Evolutionary conservation across 2,797 vertebrate species (phyloP), one percentile per base, ranked within the genome.

Genomic region (Tokudaia muenninki): DNA sequence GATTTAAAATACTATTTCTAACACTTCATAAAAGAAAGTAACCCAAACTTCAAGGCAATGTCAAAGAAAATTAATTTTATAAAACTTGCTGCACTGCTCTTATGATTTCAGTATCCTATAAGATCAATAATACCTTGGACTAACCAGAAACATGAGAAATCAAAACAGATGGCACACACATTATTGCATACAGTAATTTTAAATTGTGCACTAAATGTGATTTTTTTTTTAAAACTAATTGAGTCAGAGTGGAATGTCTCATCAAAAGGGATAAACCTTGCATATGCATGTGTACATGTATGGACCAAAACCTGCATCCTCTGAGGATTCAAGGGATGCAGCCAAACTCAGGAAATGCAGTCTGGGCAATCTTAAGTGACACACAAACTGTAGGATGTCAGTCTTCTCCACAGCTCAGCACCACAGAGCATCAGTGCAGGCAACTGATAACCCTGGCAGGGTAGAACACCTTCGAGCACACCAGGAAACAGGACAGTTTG

Each of bases 401-500:
- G 10, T 19, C 34, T 70, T 6, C 0, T 31, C 8, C 26, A 6
- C 12, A 44, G 34, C 37, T 74, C 24, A 41, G 47, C n/a, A 50
- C 44, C 37, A 44, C 26, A 63, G 26, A 29, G 14, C 22, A 44
- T 41, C 26, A 11, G 61, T 22, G 31, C 44, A 86, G 44, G 31
- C 44, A 21, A 37, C 22, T 21, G 67, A 26, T 10, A 8, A 41
- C 29, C 70, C 29, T 70, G 21, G 47, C 34, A 65, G 21, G 24
- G 86, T 3, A 74, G 84, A 44, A 17, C 47, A 11, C 12, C 29
- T 1, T 79, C 37, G 70, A 44, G 59, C 44, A 79, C 72, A 86
- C 37, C 0, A 11, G 87, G 95, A 98, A 95, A 96, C 6, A 96
- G 1, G 3, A 47, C 34, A 91, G 34, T 10, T 87, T 37, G n/a